Percentiles rank a stretch among this genome's conserved stretches.
Evolutionary conservation across 2,888 invertebrate genomes (phyloP).

Genomic region (Hirtodrosophila duncani): DNA sequence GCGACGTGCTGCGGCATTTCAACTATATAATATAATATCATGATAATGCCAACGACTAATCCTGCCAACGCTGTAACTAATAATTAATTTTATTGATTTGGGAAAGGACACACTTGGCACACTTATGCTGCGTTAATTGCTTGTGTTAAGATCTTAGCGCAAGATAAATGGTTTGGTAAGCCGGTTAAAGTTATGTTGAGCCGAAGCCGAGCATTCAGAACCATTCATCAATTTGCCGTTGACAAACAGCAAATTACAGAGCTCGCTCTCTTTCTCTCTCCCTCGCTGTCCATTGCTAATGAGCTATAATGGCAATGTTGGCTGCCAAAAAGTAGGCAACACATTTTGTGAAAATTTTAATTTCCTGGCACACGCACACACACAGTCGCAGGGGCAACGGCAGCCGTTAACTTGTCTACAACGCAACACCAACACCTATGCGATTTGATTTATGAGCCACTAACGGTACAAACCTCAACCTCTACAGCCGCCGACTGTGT

Average conservation of each 20-base stretch:
- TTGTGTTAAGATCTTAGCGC: slow-evolving; percentile 23
- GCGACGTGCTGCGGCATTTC: slow-evolving; percentile 30
- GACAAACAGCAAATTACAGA: too few species aligned
- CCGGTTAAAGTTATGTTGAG: background rate
- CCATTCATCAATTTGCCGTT: slow-evolving; percentile 29
- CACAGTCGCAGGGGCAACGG: slow-evolving; percentile 8
- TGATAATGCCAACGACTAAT: slow-evolving; percentile 42
- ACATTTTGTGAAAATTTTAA: slow-evolving; percentile 56
- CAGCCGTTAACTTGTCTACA: slow-evolving; percentile 58
- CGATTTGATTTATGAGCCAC: slow-evolving; percentile 54
- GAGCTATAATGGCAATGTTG: slow-evolving; percentile 53
- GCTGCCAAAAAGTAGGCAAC: slow-evolving; percentile 58
- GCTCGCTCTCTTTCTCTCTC: too few species aligned
- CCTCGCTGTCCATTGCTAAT: slow-evolving; percentile 42
- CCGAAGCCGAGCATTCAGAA: background rate
- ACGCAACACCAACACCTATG: slow-evolving; percentile 53
- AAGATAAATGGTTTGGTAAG: slow-evolving; percentile 53
- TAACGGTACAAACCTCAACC: slow-evolving; percentile 20
- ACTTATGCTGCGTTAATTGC: slow-evolving; percentile 43
- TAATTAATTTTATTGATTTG: slow-evolving; percentile 69
- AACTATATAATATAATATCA: slow-evolving; percentile 36
- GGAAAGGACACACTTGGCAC: slow-evolving; percentile 15
- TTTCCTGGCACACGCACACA: slow-evolving; percentile 41
- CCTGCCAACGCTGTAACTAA: slow-evolving; percentile 40
- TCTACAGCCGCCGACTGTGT: slow-evolving; percentile 1